A percentile compares a stretch with the other conserved stretches of the same genome.
Evolutionary conservation across 1,140 invertebrate genomes (phyloP).

Genomic region (Alviniconcha marisindica): DNA sequence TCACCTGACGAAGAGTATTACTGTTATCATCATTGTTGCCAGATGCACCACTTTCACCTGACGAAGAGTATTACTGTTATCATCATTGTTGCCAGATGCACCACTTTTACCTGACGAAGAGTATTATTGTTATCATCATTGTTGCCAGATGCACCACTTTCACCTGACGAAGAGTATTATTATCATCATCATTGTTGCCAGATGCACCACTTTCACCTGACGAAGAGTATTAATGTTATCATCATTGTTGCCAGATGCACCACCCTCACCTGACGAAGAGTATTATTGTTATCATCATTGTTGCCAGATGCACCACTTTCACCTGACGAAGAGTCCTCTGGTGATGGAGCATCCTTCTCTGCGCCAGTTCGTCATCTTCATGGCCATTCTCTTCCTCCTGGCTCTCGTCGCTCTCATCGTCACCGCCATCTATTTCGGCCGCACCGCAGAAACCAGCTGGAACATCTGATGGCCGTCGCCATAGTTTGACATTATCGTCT

Average conservation of each 20-base stretch:
- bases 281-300: not conserved
- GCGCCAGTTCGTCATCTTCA: slow-evolving; percentile 38
- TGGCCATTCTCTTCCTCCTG: slow-evolving; percentile 31
- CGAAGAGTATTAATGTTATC: not conserved
- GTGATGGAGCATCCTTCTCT: slow-evolving; percentile 40
- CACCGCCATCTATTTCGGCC: slow-evolving; percentile 37
- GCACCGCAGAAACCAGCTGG: slow-evolving; percentile 20
- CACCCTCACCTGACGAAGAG: not conserved
- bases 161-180: not conserved
- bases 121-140: no score
- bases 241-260: not conserved
- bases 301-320: not conserved
- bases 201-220: not conserved
- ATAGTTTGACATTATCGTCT: not conserved
- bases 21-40: no score
- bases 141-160: no score
- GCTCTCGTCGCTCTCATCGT: slow-evolving; percentile 34
- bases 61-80: no score
- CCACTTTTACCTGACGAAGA: no score
- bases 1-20: no score
- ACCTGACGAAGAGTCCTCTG: not conserved
- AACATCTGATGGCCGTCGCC: not conserved
- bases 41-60: no score
- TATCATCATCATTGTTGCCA: not conserved
- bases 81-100: no score